These are phyloP conservation scores for Drosophila testacea DNA, from an alignment of 2,888 invertebrate genomes.

Conservation along the genomic window DNA sequence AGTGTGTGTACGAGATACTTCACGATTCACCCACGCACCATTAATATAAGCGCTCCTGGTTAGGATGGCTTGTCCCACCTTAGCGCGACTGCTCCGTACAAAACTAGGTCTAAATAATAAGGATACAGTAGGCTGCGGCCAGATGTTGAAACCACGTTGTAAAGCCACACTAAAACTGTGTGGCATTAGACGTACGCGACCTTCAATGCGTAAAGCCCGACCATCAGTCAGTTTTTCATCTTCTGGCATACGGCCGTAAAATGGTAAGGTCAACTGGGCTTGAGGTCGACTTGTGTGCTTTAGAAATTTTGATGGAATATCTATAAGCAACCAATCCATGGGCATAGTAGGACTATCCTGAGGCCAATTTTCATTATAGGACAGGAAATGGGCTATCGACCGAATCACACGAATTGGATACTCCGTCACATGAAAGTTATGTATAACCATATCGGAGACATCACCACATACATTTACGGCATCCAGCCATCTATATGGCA, in stretches of 20 bases:
- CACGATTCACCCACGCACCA: constrained; percentile 83
- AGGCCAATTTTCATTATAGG: background rate
- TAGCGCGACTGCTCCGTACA: constrained; percentile 50
- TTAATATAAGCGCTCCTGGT: constrained; percentile 88
- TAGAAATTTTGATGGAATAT: constrained; percentile 15
- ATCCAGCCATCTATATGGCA: constrained; percentile 87
- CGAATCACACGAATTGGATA: constrained; percentile 72
- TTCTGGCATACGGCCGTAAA: constrained; percentile 68
- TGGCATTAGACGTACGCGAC: constrained; percentile 89
- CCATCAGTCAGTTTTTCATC: constrained; percentile 84
- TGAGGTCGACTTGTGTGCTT: background rate
- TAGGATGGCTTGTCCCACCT: constrained; percentile 86
- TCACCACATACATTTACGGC: constrained; percentile 88
- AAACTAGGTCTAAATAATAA: constrained; percentile 91
- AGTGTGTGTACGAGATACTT: constrained; percentile 64
- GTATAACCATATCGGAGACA: constrained; percentile 86
- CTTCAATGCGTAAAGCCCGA: constrained; percentile 86
- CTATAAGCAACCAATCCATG: constrained; percentile 22
- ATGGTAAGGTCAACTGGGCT: constrained; percentile 80
- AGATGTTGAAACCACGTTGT: constrained; percentile 87
- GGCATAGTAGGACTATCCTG: constrained; percentile 5
- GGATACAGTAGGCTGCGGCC: constrained; percentile 90
- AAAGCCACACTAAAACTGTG: constrained; percentile 90
- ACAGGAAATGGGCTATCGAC: constrained; percentile 36
- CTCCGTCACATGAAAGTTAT: constrained; percentile 75